These are phyloP conservation scores for Lagopus leucura DNA, from an alignment of 2,113 vertebrate species.

Conservation along the genomic window DNA sequence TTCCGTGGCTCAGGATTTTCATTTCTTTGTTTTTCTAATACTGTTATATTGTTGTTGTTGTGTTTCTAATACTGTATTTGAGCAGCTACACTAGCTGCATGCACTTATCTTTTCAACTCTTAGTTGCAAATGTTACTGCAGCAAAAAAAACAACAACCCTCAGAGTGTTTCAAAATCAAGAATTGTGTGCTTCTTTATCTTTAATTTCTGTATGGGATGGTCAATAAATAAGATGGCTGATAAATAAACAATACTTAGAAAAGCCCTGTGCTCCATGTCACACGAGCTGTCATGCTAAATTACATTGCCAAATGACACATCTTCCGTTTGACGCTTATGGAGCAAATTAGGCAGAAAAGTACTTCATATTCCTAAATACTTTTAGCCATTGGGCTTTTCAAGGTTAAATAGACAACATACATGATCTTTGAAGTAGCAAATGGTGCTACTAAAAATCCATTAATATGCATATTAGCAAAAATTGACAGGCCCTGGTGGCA, in stretches of 20 bases:
- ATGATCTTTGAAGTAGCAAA: conserved; percentile 61
- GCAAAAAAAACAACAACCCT: neutral
- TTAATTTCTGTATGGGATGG: neutral
- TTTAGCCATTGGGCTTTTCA: conserved; percentile 40
- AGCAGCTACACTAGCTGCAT: neutral
- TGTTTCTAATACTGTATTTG: neutral
- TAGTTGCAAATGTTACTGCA: neutral
- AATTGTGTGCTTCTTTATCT: neutral
- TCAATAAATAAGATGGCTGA: neutral
- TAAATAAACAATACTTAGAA: neutral
- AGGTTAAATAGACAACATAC: conserved; percentile 67
- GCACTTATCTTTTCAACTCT: neutral
- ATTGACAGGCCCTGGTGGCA: conserved; percentile 23
- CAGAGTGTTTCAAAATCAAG: neutral
- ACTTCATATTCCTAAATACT: conserved; percentile 64
- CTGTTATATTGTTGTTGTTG: too few species aligned
- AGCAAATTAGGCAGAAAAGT: conserved; percentile 77
- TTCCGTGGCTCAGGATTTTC: neutral
- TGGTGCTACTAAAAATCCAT: conserved; percentile 57
- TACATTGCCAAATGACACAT: neutral
- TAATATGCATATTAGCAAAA: conserved; percentile 63
- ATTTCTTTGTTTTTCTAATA: neutral
- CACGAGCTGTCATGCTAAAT: conserved; percentile 1
- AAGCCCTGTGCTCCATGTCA: neutral
- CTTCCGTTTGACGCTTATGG: conserved; percentile 69